Conservation (phyloP, 2,113 vertebrate species). For the Tringa solitaria region DNA sequence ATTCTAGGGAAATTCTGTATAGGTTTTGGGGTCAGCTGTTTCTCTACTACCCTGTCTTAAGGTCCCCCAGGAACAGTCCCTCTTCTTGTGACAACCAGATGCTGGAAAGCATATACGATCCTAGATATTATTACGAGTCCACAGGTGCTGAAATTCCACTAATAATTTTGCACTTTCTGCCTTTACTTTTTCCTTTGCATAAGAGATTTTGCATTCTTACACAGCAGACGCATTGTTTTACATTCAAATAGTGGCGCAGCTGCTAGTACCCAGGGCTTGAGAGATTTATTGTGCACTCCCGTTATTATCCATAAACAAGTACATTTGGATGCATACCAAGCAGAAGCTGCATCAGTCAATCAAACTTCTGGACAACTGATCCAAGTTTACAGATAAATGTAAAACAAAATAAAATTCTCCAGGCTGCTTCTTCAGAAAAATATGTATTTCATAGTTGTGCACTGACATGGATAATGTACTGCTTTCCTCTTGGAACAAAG, state of each 20-base stretch:
- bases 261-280: not conserved
- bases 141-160: not conserved
- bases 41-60: not conserved
- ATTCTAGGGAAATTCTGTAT: not conserved
- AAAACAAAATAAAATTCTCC: not conserved
- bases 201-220: not conserved
- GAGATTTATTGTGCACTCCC: slow-evolving; percentile 11
- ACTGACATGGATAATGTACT: not conserved
- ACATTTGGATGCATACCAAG: not conserved
- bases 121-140: not conserved
- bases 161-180: not conserved
- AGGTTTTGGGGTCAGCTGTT: not conserved
- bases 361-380: not conserved
- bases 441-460: not conserved
- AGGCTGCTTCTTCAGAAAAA: not conserved
- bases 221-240: not conserved
- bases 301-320: not conserved
- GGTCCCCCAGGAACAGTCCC: not conserved
- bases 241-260: not conserved
- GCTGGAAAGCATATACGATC: not conserved
- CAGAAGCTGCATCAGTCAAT: not conserved
- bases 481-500: not conserved
- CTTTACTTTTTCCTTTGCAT: not conserved
- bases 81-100: not conserved
- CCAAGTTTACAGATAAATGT: not conserved